These are phyloP conservation scores for Crenuchus spilurus DNA, from an alignment of 2,797 vertebrate species.

Conservation along the genomic window DNA sequence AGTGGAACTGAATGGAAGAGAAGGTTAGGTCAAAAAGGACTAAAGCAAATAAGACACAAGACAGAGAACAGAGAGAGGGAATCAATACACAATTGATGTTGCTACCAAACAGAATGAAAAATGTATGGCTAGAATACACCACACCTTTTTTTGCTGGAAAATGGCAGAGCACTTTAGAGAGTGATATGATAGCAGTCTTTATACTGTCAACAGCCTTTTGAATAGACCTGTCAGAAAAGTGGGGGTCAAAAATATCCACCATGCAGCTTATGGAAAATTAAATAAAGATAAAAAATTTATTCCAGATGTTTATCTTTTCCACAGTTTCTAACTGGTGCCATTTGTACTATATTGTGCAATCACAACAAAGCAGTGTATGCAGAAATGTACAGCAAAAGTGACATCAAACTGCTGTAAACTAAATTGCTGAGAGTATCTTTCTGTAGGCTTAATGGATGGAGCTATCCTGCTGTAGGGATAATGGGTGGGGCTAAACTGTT, in stretches of 20 bases:
- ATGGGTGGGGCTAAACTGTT: no score
- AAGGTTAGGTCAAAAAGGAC: slow-evolving; percentile 23
- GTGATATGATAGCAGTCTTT: not conserved
- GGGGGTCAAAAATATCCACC: not conserved
- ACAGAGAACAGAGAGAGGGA: not conserved
- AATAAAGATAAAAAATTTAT: no score
- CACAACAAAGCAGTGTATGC: no score
- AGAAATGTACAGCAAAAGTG: no score
- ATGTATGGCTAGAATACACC: slow-evolving; percentile 3
- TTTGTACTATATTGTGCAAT: no score
- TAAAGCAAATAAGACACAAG: not conserved
- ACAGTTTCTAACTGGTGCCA: no score
- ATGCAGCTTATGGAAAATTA: no score
- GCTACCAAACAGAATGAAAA: slow-evolving; percentile 25
- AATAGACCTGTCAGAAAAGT: not conserved
- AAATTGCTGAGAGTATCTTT: no score
- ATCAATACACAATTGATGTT: slow-evolving; percentile 32
- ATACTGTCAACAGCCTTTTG: not conserved
- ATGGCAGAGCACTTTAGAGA: not conserved
- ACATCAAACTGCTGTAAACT: no score
- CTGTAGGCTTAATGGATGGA: no score
- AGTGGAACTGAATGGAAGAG: slow-evolving; percentile 25
- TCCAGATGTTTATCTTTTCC: no score
- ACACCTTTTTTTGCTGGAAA: slow-evolving; percentile 9
- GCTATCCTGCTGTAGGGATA: no score